Evolutionary conservation across 2,888 invertebrate species (phyloP).

Genomic region (Hartigia nigra): DNA sequence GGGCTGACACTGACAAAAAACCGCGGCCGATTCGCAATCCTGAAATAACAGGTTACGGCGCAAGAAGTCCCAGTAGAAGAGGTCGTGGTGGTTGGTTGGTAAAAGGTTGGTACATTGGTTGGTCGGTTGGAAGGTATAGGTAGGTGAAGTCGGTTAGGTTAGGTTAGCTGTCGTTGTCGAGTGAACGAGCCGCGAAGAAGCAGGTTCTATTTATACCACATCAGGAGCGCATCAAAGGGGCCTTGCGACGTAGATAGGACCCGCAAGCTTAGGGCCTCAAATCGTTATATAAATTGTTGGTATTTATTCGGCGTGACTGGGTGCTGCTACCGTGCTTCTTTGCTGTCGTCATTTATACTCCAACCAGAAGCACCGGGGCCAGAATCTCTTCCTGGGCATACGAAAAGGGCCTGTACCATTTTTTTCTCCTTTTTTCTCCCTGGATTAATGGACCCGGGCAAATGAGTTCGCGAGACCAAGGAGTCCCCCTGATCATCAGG

Average conservation of each 20-base stretch:
- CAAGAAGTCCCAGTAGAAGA: constrained; percentile 15
- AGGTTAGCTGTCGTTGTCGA: constrained; percentile 5
- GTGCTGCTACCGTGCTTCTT: background rate
- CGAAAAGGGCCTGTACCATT: background rate
- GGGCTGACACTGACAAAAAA: constrained; percentile 51
- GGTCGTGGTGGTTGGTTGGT: background rate
- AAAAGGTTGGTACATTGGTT: background rate
- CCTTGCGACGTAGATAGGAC: constrained; percentile 2
- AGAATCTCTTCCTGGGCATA: background rate
- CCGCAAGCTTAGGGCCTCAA: constrained; percentile 15
- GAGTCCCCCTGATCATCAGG: background rate
- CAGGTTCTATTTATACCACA: constrained; percentile 30
- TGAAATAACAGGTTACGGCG: constrained; percentile 62
- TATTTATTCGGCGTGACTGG: constrained; percentile 23
- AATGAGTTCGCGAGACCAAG: constrained; percentile 1
- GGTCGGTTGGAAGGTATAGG: background rate
- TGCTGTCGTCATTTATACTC: background rate
- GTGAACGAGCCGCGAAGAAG: constrained; percentile 14
- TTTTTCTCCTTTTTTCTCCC: background rate
- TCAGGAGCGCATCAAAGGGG: constrained; percentile 21
- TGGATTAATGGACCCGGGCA: background rate
- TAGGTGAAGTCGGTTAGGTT: background rate
- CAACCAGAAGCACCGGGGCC: background rate
- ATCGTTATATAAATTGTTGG: constrained; percentile 31
- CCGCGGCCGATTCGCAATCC: constrained; percentile 56